phyloP scores from a whole-genome alignment of 1,140 invertebrate genomes.

The Parapsyche elsis region DNA sequence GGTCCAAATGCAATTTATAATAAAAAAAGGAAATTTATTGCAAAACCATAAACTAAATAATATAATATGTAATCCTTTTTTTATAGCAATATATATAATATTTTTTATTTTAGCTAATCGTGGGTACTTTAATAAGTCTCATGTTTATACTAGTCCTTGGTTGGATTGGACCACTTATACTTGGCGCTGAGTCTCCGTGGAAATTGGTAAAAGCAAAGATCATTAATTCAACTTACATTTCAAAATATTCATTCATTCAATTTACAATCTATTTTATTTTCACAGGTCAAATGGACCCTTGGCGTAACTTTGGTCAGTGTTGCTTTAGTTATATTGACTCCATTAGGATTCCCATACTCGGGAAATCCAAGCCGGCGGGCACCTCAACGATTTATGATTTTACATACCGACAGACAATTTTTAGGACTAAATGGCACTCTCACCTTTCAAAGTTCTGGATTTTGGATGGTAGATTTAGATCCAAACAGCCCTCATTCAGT shows the following conservation, averaged over 20 bases:
- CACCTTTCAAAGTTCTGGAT: conserved; percentile 63
- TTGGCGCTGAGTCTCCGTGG: conserved; percentile 52
- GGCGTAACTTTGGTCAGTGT: conserved; percentile 52
- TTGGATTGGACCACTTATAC: conserved; percentile 50
- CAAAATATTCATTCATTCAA: background rate
- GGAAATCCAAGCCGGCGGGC: conserved; percentile 65
- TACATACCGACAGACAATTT: conserved; percentile 58
- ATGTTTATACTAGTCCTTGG: conserved; percentile 51
- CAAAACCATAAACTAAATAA: no score
- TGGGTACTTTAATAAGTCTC: conserved; percentile 40
- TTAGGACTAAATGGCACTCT: conserved; percentile 32
- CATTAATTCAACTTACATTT: background rate
- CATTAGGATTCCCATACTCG: conserved; percentile 80
- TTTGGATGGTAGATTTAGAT: conserved; percentile 82
- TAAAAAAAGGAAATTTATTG: background rate
- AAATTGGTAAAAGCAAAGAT: conserved; percentile 47
- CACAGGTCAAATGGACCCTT: conserved; percentile 54
- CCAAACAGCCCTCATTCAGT: conserved; percentile 76
- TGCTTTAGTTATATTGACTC: conserved; percentile 70
- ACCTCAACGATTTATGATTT: conserved; percentile 76
- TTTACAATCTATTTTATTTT: conserved; percentile 22
- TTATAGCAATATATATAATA: no score
- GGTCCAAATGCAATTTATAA: background rate
- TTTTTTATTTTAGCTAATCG: conserved; percentile 49
- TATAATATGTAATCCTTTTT: no score